phyloP scores from a whole-genome alignment of 1,140 invertebrate species.

The Hycleus cichorii region DNA sequence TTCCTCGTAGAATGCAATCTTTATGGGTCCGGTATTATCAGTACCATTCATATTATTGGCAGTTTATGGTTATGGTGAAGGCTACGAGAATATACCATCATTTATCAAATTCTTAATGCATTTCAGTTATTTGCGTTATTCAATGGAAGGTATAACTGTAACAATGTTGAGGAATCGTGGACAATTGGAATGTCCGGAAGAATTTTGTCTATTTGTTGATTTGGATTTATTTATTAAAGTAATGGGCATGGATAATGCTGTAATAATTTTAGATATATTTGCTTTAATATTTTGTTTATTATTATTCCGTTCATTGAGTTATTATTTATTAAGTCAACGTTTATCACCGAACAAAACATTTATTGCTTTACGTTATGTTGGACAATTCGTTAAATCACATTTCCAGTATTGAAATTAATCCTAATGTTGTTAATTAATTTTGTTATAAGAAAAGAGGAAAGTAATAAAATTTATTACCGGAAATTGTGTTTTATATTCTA shows the following conservation, averaged over 20 bases:
- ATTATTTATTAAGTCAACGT: constrained; percentile 57
- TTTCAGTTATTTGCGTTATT: constrained; percentile 71
- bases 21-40: constrained; percentile 63
- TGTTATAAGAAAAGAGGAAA: no score
- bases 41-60: constrained; percentile 71
- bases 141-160: constrained; percentile 68
- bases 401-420: constrained; percentile 18
- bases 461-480: no score
- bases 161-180: constrained; percentile 64
- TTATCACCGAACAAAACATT: constrained; percentile 60
- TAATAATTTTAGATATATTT: constrained; percentile 53
- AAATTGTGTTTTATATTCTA: no score
- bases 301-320: constrained; percentile 50
- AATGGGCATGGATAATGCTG: constrained; percentile 56
- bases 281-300: constrained; percentile 51
- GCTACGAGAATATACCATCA: constrained; percentile 53
- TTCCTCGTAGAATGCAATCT: constrained; percentile 65
- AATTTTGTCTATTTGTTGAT: constrained; percentile 63
- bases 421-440: constrained; percentile 10
- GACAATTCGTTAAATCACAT: constrained; percentile 34
- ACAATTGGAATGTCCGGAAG: constrained; percentile 59
- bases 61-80: constrained; percentile 66
- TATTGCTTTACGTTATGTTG: constrained; percentile 33
- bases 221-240: constrained; percentile 51
- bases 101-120: constrained; percentile 67